phyloP scores from a whole-genome alignment of 2,113 vertebrate genomes.

The Poicephalus gulielmi region DNA sequence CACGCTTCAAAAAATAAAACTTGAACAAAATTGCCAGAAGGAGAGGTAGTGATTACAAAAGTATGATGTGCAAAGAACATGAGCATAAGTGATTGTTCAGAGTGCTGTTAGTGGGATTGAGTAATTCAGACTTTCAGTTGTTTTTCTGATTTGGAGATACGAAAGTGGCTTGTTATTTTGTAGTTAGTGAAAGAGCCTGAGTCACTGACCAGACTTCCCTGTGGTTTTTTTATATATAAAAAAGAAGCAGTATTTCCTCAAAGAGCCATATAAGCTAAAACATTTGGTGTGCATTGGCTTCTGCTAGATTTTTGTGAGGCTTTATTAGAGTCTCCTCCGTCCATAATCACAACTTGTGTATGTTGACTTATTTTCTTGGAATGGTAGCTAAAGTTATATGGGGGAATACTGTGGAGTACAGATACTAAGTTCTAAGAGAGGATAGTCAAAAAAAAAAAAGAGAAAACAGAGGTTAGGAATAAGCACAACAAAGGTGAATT shows the following conservation, averaged over 20 bases:
- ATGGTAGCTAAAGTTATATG: background rate
- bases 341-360: background rate
- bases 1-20: slow-evolving; percentile 8
- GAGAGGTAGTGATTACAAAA: background rate
- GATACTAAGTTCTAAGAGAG: background rate
- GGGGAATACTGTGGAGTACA: background rate
- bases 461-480: background rate
- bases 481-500: background rate
- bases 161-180: background rate
- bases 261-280: background rate
- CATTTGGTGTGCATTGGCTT: background rate
- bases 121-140: slow-evolving; percentile 10
- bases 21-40: background rate
- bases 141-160: background rate
- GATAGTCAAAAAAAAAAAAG: background rate
- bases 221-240: background rate
- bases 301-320: background rate
- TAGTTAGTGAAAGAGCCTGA: background rate
- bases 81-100: background rate
- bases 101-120: background rate
- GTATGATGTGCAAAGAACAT: background rate
- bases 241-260: background rate
- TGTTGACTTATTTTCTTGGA: background rate
- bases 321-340: background rate
- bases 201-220: background rate